phyloP scores from a whole-genome alignment of 2,113 vertebrate genomes.

The Capricornis sumatraensis region DNA sequence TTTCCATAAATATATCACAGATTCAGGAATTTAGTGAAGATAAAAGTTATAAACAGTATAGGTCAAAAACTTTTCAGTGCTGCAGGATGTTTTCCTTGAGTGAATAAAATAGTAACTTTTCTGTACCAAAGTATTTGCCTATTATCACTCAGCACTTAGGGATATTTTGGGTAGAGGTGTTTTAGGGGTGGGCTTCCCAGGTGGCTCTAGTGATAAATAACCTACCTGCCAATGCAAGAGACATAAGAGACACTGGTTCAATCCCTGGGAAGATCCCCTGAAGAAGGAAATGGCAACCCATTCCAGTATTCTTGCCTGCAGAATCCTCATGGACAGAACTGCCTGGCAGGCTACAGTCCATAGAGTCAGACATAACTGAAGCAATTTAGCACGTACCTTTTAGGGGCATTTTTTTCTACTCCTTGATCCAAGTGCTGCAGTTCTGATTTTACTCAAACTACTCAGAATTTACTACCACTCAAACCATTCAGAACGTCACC shows the following conservation, averaged over 20 bases:
- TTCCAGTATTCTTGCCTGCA: background rate
- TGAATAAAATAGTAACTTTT: conserved; percentile 8
- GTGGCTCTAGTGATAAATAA: background rate
- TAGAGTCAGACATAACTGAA: background rate
- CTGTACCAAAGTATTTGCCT: background rate
- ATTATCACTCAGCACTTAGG: background rate
- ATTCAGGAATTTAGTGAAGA: background rate
- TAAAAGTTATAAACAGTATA: background rate
- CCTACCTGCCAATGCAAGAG: background rate
- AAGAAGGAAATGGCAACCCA: background rate
- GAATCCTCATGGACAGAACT: background rate
- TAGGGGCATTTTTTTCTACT: background rate
- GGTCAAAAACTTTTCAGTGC: background rate
- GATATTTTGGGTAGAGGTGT: background rate
- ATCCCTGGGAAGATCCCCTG: background rate
- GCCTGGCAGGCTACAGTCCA: background rate
- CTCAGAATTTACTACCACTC: background rate
- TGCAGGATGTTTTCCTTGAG: background rate
- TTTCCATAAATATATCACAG: background rate
- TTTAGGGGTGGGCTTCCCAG: background rate
- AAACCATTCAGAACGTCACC: background rate
- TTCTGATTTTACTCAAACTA: background rate
- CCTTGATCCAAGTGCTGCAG: background rate
- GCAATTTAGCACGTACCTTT: background rate
- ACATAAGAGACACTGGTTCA: background rate